Evolutionary conservation across 2,888 invertebrate genomes (phyloP).

Genomic region (Aporophyla nigra): DNA sequence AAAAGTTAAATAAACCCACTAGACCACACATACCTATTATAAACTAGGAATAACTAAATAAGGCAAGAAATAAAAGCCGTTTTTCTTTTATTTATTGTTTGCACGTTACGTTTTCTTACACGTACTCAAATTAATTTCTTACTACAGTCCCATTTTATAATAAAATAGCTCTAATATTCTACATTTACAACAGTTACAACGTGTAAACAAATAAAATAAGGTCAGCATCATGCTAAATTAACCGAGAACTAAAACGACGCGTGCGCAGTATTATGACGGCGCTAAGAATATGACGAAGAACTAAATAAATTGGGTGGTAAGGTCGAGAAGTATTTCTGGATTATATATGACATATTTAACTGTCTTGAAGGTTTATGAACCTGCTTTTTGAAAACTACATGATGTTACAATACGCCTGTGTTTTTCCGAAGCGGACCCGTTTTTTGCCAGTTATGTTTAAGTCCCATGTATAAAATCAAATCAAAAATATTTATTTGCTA

Average conservation of each 20-base stretch:
- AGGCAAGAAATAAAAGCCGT: no score
- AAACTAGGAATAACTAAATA: no score
- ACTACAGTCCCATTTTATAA: background rate
- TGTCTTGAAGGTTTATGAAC: background rate
- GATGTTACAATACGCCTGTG: background rate
- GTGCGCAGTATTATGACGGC: slow-evolving; percentile 33
- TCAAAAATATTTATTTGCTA: no score
- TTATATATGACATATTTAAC: background rate
- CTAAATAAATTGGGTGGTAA: slow-evolving; percentile 38
- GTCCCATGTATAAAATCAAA: no score
- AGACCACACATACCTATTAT: no score
- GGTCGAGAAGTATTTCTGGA: slow-evolving; percentile 24
- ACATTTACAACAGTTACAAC: background rate
- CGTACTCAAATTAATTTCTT: background rate
- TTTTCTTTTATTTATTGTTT: no score
- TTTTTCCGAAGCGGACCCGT: background rate
- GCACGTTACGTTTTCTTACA: no score
- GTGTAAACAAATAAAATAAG: slow-evolving; percentile 38
- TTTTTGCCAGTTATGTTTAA: no score
- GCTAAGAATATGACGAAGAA: slow-evolving; percentile 33
- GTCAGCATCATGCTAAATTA: slow-evolving; percentile 27
- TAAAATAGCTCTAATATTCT: background rate
- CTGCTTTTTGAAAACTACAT: background rate
- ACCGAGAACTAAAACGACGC: slow-evolving; percentile 2
- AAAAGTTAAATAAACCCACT: no score